Evolutionary conservation across 2,797 vertebrate genomes (phyloP).

Genomic region (Pseudochaenichthys georgianus): DNA sequence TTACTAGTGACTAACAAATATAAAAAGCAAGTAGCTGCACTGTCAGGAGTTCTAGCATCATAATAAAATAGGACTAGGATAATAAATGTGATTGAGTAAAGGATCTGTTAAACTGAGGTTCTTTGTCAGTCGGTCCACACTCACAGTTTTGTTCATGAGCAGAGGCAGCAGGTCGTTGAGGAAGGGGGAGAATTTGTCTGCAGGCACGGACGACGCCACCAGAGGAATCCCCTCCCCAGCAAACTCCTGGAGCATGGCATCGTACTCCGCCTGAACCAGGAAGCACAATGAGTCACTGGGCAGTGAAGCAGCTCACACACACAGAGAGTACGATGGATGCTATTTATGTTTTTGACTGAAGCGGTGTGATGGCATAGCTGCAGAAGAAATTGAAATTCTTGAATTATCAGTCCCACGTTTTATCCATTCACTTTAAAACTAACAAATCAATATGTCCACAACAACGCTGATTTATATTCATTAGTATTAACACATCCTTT

Average conservation of each 20-base stretch:
- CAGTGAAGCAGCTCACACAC: background rate
- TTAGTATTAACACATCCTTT: background rate
- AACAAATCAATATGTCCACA: background rate
- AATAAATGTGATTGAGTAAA: background rate
- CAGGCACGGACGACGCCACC: slow-evolving; percentile 86
- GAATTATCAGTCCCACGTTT: background rate
- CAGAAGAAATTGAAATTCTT: background rate
- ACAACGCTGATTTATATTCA: background rate
- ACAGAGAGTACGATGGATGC: too few relatives aligned
- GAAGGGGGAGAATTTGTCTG: slow-evolving; percentile 87
- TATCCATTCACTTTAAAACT: background rate
- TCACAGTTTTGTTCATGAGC: slow-evolving; percentile 90
- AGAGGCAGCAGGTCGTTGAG: slow-evolving; percentile 90
- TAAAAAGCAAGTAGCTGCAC: too few relatives aligned
- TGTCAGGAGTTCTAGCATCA: too few relatives aligned
- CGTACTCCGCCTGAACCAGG: slow-evolving; percentile 88
- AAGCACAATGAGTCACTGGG: background rate
- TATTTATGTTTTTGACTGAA: too few relatives aligned
- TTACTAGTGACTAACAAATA: background rate
- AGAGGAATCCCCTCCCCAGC: slow-evolving; percentile 92
- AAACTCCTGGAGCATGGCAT: slow-evolving; percentile 91
- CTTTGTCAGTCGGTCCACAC: slow-evolving; percentile 51
- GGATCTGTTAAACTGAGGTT: background rate
- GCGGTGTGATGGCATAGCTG: too few relatives aligned
- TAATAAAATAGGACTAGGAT: background rate